Evolutionary conservation across 2,797 vertebrate genomes (phyloP).

Genomic region (Tachyglossus aculeatus): DNA sequence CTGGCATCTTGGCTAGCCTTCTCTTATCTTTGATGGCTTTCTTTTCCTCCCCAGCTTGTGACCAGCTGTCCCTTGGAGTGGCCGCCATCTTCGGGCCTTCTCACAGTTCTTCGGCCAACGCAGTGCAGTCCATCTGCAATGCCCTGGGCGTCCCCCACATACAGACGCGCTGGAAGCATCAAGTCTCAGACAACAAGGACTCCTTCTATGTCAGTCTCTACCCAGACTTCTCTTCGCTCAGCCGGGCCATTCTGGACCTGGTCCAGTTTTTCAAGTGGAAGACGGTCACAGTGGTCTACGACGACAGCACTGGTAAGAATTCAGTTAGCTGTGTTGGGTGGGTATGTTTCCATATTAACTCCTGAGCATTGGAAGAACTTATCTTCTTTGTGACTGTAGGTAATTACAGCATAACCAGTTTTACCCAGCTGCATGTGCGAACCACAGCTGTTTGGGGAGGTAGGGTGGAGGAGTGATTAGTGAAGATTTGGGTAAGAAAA

Average conservation of each 20-base stretch:
- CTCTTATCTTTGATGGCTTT: conserved; percentile 64
- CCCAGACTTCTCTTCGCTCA: conserved; percentile 97
- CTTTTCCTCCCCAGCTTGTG: conserved; percentile 85
- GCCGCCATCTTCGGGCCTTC: conserved; percentile 98
- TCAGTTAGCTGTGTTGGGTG: too few species aligned
- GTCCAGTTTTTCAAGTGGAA: conserved; percentile 99
- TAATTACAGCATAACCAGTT: too few species aligned
- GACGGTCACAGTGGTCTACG: conserved; percentile 96
- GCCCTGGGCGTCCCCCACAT: conserved; percentile 96
- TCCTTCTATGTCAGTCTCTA: conserved; percentile 97
- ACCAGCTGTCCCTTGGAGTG: conserved; percentile 96
- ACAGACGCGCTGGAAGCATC: conserved; percentile 99
- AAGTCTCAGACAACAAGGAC: conserved; percentile 97
- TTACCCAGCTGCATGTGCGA: too few species aligned
- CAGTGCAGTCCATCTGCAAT: conserved; percentile 98
- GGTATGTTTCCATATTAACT: too few species aligned
- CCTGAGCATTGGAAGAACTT: too few species aligned
- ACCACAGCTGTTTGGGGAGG: too few species aligned
- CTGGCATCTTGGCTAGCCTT: conserved; percentile 56
- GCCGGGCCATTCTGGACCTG: conserved; percentile 95
- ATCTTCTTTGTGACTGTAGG: too few species aligned
- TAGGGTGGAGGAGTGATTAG: too few species aligned
- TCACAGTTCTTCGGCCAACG: conserved; percentile 96
- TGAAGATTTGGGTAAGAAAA: too few species aligned
- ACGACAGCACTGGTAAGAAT: conserved; percentile 95